Base-by-base conservation (phyloP, 2,888 invertebrate genomes). In the Embidobia sp. region DNA sequence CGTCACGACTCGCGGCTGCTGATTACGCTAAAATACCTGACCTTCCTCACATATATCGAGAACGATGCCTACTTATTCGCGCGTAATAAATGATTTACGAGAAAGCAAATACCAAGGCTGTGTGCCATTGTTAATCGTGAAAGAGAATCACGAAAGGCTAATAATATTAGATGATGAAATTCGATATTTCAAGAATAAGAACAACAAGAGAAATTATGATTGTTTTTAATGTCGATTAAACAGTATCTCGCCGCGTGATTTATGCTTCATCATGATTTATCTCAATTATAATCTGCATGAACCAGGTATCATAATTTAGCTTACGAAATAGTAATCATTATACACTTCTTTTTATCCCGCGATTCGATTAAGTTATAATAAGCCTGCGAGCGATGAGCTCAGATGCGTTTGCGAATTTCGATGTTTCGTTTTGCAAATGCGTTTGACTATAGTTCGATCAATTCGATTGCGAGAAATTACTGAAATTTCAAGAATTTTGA, bases 21-120 rank as follows among this genome's bases (percentile, higher is more conserved):
- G 83, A 84, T 85, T 83, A 82, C 82, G 84, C 82, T 82, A 83
- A 84, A 84, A 83, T 82, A 81, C 84, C 82, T 83, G 85, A 85
- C 85, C 85, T 85, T 85, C 82, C 85, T 80, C 81, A 85, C 82
- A 73, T 51, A 61, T 80, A 77, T 74, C 74, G 74, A 64, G 76
- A 73, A 67, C 67, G 74, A 61, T 75, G 67, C 69, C 69, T 63
- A 66, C 75, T 78, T 77, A 75, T 75, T 77, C 67, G 69, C 74
- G 74, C 74, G 67, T 75, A 75, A 75, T 75, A 75, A 75, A 75
- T 75, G 66, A 66, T 75, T 75, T 69, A 76, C 79, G 77, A 73
- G 77, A 77, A 77, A 77, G 77, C 77, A 73, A 73, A 77, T 78
- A 74, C 70, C 78, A 78, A 78, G 78, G 78, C 70, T 74, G 78